A percentile compares a stretch with the other conserved stretches of the same genome.
Conservation (phyloP, 2,888 invertebrate genomes). For the Parthenolecanium corni region DNA sequence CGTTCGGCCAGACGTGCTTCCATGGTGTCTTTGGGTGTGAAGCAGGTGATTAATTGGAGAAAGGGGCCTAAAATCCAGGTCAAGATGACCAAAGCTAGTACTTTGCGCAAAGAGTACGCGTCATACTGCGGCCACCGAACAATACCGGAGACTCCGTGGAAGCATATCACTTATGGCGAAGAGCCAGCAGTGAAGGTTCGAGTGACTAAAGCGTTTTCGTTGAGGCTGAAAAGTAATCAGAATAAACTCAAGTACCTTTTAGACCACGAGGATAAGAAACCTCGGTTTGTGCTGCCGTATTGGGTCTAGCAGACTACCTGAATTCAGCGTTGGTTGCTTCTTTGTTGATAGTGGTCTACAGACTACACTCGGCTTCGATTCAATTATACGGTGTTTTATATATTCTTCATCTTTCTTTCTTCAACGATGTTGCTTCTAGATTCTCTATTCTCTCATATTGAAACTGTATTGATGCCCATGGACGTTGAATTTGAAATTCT, state of each 20-base stretch:
- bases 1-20: slow-evolving; percentile 17
- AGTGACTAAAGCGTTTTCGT: not conserved
- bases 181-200: not conserved
- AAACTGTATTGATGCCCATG: too few relatives aligned
- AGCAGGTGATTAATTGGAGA: slow-evolving; percentile 20
- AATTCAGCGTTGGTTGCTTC: too few relatives aligned
- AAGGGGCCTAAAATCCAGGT: slow-evolving; percentile 6
- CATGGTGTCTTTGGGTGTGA: slow-evolving; percentile 13
- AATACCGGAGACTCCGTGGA: not conserved
- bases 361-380: too few relatives aligned
- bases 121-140: not conserved
- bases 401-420: too few relatives aligned
- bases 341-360: too few relatives aligned
- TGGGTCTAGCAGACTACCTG: too few relatives aligned
- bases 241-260: not conserved
- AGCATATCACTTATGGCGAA: not conserved
- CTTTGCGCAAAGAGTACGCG: not conserved
- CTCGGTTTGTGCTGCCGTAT: too few relatives aligned
- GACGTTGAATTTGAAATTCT: too few relatives aligned
- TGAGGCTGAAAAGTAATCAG: not conserved
- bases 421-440: too few relatives aligned
- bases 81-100: not conserved
- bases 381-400: too few relatives aligned
- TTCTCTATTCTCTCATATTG: too few relatives aligned
- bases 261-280: not conserved